Evolutionary conservation across 2,113 vertebrate genomes (phyloP).

Genomic region (Vulpes lagopus): DNA sequence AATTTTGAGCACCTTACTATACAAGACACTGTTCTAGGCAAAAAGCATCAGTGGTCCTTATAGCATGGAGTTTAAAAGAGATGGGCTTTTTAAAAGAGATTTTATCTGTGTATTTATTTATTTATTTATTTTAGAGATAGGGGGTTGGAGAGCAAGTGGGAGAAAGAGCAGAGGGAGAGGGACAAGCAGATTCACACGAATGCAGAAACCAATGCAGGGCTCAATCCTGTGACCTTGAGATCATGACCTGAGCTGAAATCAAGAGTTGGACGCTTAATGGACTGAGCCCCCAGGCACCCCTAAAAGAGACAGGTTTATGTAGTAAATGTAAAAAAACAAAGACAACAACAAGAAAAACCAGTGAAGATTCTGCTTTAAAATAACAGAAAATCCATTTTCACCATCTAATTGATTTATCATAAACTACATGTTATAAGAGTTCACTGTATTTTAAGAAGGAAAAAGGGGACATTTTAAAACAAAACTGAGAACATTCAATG

Average conservation of each 20-base stretch:
- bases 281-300: not conserved
- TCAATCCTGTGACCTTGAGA: not conserved
- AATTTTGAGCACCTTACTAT: not conserved
- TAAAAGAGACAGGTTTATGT: not conserved
- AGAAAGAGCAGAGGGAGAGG: not conserved
- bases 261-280: not conserved
- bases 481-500: conserved; percentile 10
- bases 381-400: not conserved
- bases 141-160: not conserved
- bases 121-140: not conserved
- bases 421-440: not conserved
- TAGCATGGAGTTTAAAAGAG: not conserved
- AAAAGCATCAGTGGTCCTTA: not conserved
- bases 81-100: not conserved
- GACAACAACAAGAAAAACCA: not conserved
- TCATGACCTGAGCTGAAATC: not conserved
- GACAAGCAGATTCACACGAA: not conserved
- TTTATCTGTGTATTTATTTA: not conserved
- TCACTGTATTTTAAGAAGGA: not conserved
- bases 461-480: conserved; percentile 12
- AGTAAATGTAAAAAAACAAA: not conserved
- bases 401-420: not conserved
- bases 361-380: not conserved
- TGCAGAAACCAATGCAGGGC: not conserved
- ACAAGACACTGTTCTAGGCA: not conserved